Base-by-base conservation (phyloP, 2,888 invertebrate species). In the Caenorhabditis sp. region DNA sequence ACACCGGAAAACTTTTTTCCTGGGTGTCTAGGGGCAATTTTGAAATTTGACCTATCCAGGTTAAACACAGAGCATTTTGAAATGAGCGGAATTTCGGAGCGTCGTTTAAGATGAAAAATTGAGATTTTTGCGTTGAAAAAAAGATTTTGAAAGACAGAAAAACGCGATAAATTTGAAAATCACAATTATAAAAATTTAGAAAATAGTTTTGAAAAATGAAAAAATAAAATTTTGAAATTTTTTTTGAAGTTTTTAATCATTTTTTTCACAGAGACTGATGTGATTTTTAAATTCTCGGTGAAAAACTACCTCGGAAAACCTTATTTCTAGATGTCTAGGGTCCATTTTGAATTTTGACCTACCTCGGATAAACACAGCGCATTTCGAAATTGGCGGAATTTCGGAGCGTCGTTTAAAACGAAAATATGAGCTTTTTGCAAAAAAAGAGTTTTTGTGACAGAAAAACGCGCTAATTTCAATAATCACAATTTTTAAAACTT, bases 141-240 rank as follows among this genome's bases (percentile, higher is more conserved):
- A 40, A 40, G 6, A 13, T 40, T 40, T 13, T 40, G 11, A 8
- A 40, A 40, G 40, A 40, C 40, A 32, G 32, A 32, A 32, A 32
- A 32, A 32, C 13, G 40, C 13, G 40, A 40, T 13, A 13, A 13
- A 40, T 11, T 13, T 2, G 40, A 40, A 40, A 40, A 40, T 9
- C 4, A n/a, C 9, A 51, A 32, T 58, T 28, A 15, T 3, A 40
- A 9, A 40, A 11, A 3, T 40, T 40, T 40, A 40, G 32, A 9
- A 6, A 40, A 5, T 11, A 40, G 13, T 40, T 40, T 32, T 32
- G 32, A 15, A 40, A 40, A 40, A 40, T 40, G 13, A 56, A 15
- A 40, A 40, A 40, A 40, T 40, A 15, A 56, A 56, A 56, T 28
- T 28, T 35, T 35, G 26, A 35, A 28, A 11, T 56, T 28, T 56